A percentile compares a stretch with the other conserved stretches of the same genome.
Conservation (phyloP, 1,140 invertebrate genomes). For the Pemphigus obesinymphae region DNA sequence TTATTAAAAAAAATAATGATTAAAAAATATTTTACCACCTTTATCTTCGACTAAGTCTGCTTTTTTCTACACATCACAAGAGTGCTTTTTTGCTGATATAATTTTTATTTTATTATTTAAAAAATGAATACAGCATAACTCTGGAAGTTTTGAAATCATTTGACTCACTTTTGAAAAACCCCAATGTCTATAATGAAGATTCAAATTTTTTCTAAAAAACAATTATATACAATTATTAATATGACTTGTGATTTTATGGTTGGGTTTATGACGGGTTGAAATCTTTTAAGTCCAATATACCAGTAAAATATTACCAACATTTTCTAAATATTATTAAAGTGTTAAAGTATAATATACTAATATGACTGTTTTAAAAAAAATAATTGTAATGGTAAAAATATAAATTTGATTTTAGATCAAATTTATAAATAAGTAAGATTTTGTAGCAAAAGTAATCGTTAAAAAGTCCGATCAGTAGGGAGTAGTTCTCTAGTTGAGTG, state of each 20-base stretch:
- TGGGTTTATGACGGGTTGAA: no score
- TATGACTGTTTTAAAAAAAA: no score
- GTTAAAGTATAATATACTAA: no score
- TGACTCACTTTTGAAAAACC: constrained; percentile 18
- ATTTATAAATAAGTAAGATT: no score
- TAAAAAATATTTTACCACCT: not conserved
- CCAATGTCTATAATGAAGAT: constrained; percentile 23
- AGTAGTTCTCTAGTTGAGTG: no score
- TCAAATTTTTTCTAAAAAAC: constrained; percentile 18
- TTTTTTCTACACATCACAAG: not conserved
- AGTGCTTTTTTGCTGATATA: not conserved
- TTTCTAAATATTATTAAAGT: no score
- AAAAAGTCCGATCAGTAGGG: no score
- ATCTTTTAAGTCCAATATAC: no score
- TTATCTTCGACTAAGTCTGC: not conserved
- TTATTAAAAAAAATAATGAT: not conserved
- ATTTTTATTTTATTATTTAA: not conserved
- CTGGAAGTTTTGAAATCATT: constrained; percentile 22
- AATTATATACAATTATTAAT: not conserved
- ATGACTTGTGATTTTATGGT: not conserved
- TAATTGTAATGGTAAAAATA: no score
- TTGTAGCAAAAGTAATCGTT: no score
- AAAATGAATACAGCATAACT: constrained; percentile 5
- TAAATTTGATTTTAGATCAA: no score
- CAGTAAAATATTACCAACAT: no score